phyloP scores from a whole-genome alignment of 35 echinoderm and acorn worm genomes.

The Ophiothrix spiculata region DNA sequence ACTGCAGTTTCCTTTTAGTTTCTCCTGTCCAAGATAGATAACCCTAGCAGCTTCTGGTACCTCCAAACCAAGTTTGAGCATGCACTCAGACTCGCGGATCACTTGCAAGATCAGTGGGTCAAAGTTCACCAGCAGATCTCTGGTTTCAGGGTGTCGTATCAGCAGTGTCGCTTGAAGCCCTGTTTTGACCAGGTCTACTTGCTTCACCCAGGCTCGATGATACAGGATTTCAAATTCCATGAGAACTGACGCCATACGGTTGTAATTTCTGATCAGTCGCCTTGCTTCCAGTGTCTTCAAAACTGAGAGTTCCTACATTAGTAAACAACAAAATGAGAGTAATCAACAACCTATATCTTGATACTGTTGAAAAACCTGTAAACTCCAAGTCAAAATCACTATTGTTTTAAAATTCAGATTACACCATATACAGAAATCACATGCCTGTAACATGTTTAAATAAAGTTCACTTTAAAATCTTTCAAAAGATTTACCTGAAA shows the following conservation, averaged over 20 bases:
- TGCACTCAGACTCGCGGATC: conserved; percentile 86
- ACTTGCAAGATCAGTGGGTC: conserved; percentile 90
- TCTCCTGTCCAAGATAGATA: conserved; percentile 74
- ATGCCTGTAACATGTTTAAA: not conserved
- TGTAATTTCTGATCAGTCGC: conserved; percentile 90
- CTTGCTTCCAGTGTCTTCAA: conserved; percentile 74
- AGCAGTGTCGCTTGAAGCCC: conserved; percentile 80
- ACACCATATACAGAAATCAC: not conserved
- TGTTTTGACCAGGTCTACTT: conserved; percentile 87
- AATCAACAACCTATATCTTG: not conserved
- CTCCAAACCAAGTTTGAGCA: conserved; percentile 87
- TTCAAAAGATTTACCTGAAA: too few species aligned
- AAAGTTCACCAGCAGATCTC: conserved; percentile 85
- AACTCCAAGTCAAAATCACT: too few species aligned
- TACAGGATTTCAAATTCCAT: conserved; percentile 99
- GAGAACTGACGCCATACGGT: conserved; percentile 85
- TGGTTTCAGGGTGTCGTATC: conserved; percentile 82
- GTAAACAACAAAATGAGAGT: not conserved
- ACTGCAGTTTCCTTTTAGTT: conserved; percentile 69
- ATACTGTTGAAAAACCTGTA: not conserved
- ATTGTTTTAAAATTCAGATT: too few species aligned
- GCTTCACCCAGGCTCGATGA: conserved; percentile 97
- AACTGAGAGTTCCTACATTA: conserved; percentile 30
- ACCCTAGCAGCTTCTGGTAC: conserved; percentile 84
- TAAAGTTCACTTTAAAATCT: too few species aligned